Evolutionary conservation across 2,888 invertebrate species (phyloP).

Genomic region (Hypsopygia costalis): DNA sequence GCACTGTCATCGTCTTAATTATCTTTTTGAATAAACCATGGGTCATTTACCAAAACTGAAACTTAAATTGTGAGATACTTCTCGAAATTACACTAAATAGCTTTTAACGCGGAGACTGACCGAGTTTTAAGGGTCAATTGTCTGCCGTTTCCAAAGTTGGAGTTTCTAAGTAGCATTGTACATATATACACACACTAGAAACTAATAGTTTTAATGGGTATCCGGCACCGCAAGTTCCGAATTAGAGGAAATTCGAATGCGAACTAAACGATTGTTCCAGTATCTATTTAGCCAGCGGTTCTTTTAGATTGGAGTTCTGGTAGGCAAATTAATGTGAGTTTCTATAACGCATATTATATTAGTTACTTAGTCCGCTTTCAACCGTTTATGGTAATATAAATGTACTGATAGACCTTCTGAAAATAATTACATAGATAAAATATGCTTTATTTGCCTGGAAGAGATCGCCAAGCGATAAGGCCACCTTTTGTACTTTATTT

Average conservation of each 20-base stretch:
- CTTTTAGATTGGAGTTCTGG: background rate
- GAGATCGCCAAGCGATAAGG: too few species aligned
- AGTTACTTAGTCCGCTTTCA: too few species aligned
- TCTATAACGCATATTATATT: too few species aligned
- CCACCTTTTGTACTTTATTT: too few species aligned
- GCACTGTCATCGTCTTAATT: conserved; percentile 3
- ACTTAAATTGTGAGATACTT: background rate
- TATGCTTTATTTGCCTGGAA: too few species aligned
- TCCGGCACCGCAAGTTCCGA: conserved; percentile 2
- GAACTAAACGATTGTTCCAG: background rate
- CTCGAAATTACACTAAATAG: conserved; percentile 1
- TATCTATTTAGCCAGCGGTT: background rate
- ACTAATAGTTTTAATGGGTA: conserved; percentile 7
- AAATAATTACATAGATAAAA: too few species aligned
- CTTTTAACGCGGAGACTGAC: conserved; percentile 1
- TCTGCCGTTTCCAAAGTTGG: conserved; percentile 1
- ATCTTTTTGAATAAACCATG: conserved; percentile 10
- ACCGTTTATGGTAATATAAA: too few species aligned
- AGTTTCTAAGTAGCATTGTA: conserved; percentile 4
- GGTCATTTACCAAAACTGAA: background rate
- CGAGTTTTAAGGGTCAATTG: conserved; percentile 6
- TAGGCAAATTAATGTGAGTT: conserved; percentile 1
- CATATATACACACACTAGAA: background rate
- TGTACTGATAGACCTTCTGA: too few species aligned
- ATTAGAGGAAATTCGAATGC: conserved; percentile 2